A percentile compares a stretch with the other conserved stretches of the same genome.
Conservation (phyloP, 1,140 invertebrate genomes). For the Pseudomyrmex cubaensis region DNA sequence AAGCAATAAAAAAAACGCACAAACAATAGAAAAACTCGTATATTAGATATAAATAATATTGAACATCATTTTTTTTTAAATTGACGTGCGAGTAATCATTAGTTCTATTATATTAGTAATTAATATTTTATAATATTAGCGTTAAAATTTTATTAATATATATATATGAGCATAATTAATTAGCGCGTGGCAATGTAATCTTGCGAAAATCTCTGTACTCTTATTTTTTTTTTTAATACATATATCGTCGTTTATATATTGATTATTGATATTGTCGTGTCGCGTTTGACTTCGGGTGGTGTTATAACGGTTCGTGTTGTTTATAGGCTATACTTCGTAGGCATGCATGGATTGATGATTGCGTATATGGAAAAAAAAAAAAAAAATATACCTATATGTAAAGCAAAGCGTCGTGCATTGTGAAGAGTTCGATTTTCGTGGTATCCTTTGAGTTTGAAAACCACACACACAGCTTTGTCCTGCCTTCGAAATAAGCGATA, state of each 20-base stretch:
- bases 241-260: background rate
- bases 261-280: background rate
- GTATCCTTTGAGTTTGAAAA: conserved; percentile 30
- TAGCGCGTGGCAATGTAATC: background rate
- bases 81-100: background rate
- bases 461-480: conserved; percentile 29
- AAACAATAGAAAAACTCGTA: background rate
- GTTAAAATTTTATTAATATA: background rate
- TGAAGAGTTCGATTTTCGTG: background rate
- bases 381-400: background rate
- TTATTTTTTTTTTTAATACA: background rate
- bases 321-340: too few relatives aligned
- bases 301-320: conserved; percentile 16
- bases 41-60: too few relatives aligned
- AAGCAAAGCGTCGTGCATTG: background rate
- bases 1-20: background rate
- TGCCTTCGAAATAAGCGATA: conserved; percentile 31
- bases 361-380: too few relatives aligned
- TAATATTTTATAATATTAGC: too few relatives aligned
- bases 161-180: background rate
- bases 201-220: background rate
- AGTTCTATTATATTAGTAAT: too few relatives aligned
- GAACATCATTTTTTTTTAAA: background rate
- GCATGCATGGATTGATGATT: too few relatives aligned
- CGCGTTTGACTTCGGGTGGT: conserved; percentile 27